These are phyloP conservation scores for Trachelus iudaicus DNA, from an alignment of 2,888 invertebrate species.

Conservation along the genomic window DNA sequence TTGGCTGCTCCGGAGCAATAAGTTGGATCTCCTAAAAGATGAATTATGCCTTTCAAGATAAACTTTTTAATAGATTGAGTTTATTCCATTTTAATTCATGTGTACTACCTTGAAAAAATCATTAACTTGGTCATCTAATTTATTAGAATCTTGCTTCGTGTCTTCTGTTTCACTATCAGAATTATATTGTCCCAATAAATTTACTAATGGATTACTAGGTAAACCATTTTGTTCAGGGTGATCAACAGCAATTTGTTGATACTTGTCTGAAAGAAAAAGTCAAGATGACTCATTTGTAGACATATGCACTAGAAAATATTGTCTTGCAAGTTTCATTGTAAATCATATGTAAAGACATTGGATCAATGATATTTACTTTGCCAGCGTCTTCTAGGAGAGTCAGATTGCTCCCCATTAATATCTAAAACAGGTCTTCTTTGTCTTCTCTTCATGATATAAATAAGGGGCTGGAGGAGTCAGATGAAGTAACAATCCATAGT, in stretches of 20 bases:
- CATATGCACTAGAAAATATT: background rate
- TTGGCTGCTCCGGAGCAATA: conserved; percentile 46
- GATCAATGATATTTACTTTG: conserved; percentile 42
- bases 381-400: conserved; percentile 46
- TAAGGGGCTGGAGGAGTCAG: background rate
- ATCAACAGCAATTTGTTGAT: conserved; percentile 41
- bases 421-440: conserved; percentile 56
- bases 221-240: conserved; percentile 46
- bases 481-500: background rate
- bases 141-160: conserved; percentile 37
- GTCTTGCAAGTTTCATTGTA: background rate
- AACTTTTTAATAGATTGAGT: background rate
- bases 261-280: conserved; percentile 33
- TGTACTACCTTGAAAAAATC: conserved; percentile 55
- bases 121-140: conserved; percentile 58
- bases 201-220: conserved; percentile 53
- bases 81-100: background rate
- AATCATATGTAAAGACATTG: conserved; percentile 3
- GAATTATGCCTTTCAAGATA: background rate
- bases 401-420: conserved; percentile 50
- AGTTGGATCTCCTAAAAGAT: conserved; percentile 56
- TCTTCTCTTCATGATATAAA: conserved; percentile 51
- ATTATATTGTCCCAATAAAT: conserved; percentile 59
- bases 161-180: conserved; percentile 59
- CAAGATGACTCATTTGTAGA: background rate